phyloP scores from a whole-genome alignment of 2,888 invertebrate genomes.

The Helleia helle region DNA sequence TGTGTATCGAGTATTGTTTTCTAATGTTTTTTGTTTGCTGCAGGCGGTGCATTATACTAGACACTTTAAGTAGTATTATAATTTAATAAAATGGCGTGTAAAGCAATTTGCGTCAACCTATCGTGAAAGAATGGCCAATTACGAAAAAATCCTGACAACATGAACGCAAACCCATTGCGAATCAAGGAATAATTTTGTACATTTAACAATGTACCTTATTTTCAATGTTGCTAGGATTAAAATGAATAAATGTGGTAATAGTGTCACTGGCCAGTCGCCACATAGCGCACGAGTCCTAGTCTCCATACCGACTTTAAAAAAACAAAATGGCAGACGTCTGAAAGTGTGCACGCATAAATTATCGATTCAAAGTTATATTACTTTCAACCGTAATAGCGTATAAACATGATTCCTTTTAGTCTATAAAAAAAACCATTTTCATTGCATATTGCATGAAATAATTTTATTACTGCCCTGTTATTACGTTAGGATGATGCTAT shows the following conservation, averaged over 20 bases:
- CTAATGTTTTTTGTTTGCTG: background rate
- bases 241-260: background rate
- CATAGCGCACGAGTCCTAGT: conserved; percentile 5
- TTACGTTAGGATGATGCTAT: no score
- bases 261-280: conserved; percentile 1
- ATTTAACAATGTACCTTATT: background rate
- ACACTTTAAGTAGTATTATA: conserved; percentile 11
- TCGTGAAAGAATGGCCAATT: conserved; percentile 24
- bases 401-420: no score
- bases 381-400: no score
- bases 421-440: no score
- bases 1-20: no score
- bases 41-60: background rate
- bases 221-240: background rate
- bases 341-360: conserved; percentile 5
- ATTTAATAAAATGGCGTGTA: conserved; percentile 19
- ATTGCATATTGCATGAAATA: conserved; percentile 8
- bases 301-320: background rate
- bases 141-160: conserved; percentile 21
- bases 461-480: conserved; percentile 1
- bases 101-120: conserved; percentile 25
- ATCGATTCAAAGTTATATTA: conserved; percentile 5
- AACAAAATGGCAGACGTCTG: background rate
- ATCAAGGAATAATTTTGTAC: no score
- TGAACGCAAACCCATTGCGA: no score